These are phyloP conservation scores for Platypus cylindrus DNA, from an alignment of 2,888 invertebrate species.

Conservation along the genomic window DNA sequence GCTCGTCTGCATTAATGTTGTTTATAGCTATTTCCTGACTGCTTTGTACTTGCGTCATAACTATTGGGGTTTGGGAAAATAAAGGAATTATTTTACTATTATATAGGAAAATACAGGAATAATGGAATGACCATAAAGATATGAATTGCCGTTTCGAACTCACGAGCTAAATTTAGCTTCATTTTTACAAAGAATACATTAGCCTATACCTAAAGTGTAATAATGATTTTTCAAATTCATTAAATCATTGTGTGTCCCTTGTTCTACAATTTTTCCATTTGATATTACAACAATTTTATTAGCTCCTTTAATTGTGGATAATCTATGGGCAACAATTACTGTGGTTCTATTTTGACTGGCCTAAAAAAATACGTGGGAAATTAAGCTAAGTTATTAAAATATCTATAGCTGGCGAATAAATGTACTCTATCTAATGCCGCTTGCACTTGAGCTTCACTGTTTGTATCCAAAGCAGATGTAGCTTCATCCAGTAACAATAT, in stretches of 20 bases:
- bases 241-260: conserved; percentile 56
- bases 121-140: too few relatives aligned
- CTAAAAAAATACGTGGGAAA: conserved; percentile 29
- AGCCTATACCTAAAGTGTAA: conserved; percentile 10
- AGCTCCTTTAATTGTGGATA: conserved; percentile 61
- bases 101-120: too few relatives aligned
- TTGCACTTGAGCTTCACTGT: conserved; percentile 79
- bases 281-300: conserved; percentile 61
- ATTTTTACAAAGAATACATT: too few relatives aligned
- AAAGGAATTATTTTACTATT: too few relatives aligned
- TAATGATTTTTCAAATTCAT: conserved; percentile 54
- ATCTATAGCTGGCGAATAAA: neutral
- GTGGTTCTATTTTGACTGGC: conserved; percentile 64
- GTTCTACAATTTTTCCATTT: conserved; percentile 53
- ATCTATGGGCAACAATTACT: conserved; percentile 64
- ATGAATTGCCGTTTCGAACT: too few relatives aligned
- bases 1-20: too few relatives aligned
- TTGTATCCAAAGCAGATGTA: conserved; percentile 78
- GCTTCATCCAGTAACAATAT: conserved; percentile 76
- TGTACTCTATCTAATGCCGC: conserved; percentile 46
- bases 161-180: too few relatives aligned
- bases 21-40: too few relatives aligned
- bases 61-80: neutral
- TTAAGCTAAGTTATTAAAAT: neutral
- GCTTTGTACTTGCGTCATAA: too few relatives aligned